phyloP scores from a whole-genome alignment of 1,140 invertebrate species.

The roundworm (Caenorhabditis elegans) region DNA sequence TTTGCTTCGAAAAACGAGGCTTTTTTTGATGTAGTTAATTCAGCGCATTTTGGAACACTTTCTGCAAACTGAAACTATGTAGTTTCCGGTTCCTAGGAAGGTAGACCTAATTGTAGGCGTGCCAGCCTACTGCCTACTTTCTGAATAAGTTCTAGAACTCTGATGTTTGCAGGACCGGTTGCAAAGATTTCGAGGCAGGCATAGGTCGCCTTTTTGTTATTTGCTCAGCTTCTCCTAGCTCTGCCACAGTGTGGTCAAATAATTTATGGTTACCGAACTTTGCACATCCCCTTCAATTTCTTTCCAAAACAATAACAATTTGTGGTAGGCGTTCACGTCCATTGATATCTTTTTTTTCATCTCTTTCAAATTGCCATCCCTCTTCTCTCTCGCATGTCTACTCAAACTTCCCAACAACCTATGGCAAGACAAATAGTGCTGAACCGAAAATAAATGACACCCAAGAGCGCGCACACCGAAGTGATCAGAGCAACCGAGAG shows the following conservation, averaged over 20 bases:
- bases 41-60: too few relatives aligned
- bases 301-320: not conserved
- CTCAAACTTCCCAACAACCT: slow-evolving; percentile 8
- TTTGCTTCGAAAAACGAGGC: too few relatives aligned
- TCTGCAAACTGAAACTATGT: too few relatives aligned
- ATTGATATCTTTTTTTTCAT: not conserved
- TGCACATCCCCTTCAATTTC: not conserved
- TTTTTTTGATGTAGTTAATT: too few relatives aligned
- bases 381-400: not conserved
- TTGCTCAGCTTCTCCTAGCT: too few relatives aligned
- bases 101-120: too few relatives aligned
- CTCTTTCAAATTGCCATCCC: not conserved
- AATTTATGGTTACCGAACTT: not conserved
- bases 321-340: not conserved
- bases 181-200: too few relatives aligned
- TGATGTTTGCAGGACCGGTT: too few relatives aligned
- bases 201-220: too few relatives aligned
- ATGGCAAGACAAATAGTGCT: slow-evolving; percentile 23
- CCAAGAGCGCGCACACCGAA: slow-evolving; percentile 29
- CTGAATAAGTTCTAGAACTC: too few relatives aligned
- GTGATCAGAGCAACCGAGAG: not conserved
- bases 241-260: not conserved
- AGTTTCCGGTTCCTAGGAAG: too few relatives aligned
- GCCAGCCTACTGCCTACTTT: too few relatives aligned
- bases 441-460: slow-evolving; percentile 31